Percentiles rank a stretch among this genome's conserved stretches.
Conservation (phyloP, 2,888 invertebrate genomes). For the Leptinotarsa haldemani region DNA sequence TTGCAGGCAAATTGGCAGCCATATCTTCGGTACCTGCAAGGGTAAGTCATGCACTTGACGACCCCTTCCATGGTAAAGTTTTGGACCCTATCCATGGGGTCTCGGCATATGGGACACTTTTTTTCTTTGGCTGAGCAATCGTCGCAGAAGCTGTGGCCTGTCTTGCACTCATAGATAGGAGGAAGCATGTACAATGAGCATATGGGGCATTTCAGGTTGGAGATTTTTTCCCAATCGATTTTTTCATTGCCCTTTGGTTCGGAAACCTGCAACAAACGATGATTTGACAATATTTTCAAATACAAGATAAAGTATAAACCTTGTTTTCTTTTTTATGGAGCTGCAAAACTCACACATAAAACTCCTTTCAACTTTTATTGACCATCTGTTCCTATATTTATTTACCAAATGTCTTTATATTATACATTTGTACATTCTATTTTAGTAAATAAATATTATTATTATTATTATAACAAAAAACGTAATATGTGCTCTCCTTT, state of each 20-base stretch:
- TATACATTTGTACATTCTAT: too few relatives aligned
- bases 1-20: slow-evolving; percentile 51
- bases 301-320: too few relatives aligned
- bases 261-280: slow-evolving; percentile 8
- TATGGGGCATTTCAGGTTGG: slow-evolving; percentile 59
- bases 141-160: slow-evolving; percentile 60
- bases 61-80: slow-evolving; percentile 58
- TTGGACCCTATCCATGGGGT: slow-evolving; percentile 51
- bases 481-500: too few relatives aligned
- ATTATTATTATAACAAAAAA: too few relatives aligned
- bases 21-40: slow-evolving; percentile 55
- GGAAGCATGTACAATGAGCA: slow-evolving; percentile 60
- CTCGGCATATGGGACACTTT: slow-evolving; percentile 56
- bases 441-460: too few relatives aligned
- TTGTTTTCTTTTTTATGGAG: too few relatives aligned
- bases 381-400: too few relatives aligned
- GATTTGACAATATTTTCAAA: neutral
- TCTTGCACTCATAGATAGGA: slow-evolving; percentile 58
- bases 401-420: too few relatives aligned
- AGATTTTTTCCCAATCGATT: slow-evolving; percentile 44
- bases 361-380: too few relatives aligned
- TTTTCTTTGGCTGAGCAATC: slow-evolving; percentile 41
- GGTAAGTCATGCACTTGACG: slow-evolving; percentile 52
- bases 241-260: slow-evolving; percentile 28
- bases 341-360: too few relatives aligned